Evolutionary conservation across 2,797 vertebrate genomes (phyloP), one percentile per base, ranked within the genome.

Genomic region (Sebastes taczanowskii): DNA sequence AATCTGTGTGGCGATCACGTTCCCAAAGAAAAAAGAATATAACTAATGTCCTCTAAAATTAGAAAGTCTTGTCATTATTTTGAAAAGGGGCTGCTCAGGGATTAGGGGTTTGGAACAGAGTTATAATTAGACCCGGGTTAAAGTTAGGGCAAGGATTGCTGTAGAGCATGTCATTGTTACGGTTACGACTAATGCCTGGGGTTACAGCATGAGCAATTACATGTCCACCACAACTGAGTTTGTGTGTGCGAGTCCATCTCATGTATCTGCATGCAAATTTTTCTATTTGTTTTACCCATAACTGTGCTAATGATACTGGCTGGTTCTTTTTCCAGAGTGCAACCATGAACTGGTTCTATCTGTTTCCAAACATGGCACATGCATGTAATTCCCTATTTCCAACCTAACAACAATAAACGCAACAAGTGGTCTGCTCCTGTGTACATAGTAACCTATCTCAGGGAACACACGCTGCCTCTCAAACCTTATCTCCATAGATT

Each of bases 361-460:
- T 71, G 32, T 83, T 83, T 80, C 86, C 29, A 85, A 77, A 89
- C 60, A 66, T 59, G 53, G 80, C 61, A 72, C 79, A 71, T 83
- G 71, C 79, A 71, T 86, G 71, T 74, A 81, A 89, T 86, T 58
- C 74, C 68, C 60, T 69, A 74, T 90, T 88, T 84, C 64, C 72
- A 86, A 49, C 34, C 11, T n/a, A 88, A 86, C 60, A 90, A 88
- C 78, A 86, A 90, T 76, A 89, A 91, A 89, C 2, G 4, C 72
- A 88, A 88, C 86, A 83, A 89, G 84, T 59, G 70, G 62, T 83
- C 63, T 60, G 52, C 67, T 86, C 73, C 64, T 80, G 84, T 85
- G 68, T 73, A 72, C 85, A 82, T 60, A 66, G 77, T 77, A 86
- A 85, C 72, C 42, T 58, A 71, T 87, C 61, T 87, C 74, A 46